Conservation (phyloP, 2,797 vertebrate genomes). For the Yasuhikotakia modesta region DNA sequence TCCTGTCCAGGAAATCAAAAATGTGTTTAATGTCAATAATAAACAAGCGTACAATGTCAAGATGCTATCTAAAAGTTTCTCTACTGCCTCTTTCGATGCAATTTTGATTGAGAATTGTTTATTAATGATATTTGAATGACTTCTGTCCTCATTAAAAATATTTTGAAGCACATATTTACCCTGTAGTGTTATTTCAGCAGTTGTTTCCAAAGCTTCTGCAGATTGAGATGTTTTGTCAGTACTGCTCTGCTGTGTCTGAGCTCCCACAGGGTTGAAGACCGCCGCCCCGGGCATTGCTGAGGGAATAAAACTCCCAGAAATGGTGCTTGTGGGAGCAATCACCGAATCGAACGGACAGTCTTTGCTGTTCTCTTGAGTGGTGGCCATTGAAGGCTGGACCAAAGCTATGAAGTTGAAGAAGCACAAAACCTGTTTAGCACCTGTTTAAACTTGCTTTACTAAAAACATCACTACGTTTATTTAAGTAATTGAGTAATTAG, state of each 20-base stretch:
- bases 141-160: too few relatives aligned
- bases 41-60: neutral
- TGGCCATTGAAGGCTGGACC: constrained; percentile 84
- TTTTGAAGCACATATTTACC: constrained; percentile 61
- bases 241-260: constrained; percentile 69
- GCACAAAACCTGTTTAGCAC: neutral
- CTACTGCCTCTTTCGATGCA: too few relatives aligned
- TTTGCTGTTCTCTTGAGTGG: constrained; percentile 86
- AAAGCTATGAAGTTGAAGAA: constrained; percentile 75
- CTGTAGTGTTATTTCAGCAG: constrained; percentile 77
- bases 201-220: constrained; percentile 71
- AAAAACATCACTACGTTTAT: neutral
- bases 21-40: neutral
- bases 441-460: neutral
- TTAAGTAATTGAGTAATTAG: constrained; percentile 20
- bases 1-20: constrained; percentile 62
- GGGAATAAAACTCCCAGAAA: constrained; percentile 84
- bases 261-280: constrained; percentile 85
- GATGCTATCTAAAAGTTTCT: too few relatives aligned
- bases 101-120: too few relatives aligned
- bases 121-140: too few relatives aligned
- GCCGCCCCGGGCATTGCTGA: constrained; percentile 80
- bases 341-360: constrained; percentile 85
- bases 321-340: constrained; percentile 83
- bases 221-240: constrained; percentile 69